Evolutionary conservation across 2,888 invertebrate species (phyloP).

Genomic region (Abrostola tripartita): DNA sequence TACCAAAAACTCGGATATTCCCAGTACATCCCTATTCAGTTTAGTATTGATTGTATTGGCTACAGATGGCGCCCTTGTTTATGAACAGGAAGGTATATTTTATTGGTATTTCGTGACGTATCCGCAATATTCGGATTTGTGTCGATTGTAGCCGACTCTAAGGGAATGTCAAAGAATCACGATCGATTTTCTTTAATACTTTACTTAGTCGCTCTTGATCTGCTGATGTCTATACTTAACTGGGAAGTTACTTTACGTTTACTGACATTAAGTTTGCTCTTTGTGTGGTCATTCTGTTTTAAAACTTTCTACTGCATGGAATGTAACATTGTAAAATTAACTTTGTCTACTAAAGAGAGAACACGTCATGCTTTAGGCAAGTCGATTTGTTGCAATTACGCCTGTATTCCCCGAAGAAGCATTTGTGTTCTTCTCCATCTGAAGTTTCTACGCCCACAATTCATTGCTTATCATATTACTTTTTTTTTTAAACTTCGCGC

Average conservation of each 20-base stretch:
- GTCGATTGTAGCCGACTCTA: constrained; percentile 63
- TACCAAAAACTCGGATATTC: constrained; percentile 3
- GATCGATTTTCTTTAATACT: constrained; percentile 51
- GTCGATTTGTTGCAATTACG: too few relatives aligned
- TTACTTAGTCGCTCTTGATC: constrained; percentile 36
- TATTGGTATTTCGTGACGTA: constrained; percentile 78
- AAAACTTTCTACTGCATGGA: background rate
- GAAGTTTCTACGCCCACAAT: too few relatives aligned
- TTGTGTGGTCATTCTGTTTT: background rate
- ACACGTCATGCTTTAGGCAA: too few relatives aligned
- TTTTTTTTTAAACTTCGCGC: too few relatives aligned
- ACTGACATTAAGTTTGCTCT: background rate
- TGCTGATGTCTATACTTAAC: constrained; percentile 5
- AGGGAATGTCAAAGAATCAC: constrained; percentile 57
- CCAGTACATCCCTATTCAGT: constrained; percentile 51
- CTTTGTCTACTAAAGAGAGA: too few relatives aligned
- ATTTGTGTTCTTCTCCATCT: too few relatives aligned
- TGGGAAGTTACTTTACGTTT: background rate
- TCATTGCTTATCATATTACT: too few relatives aligned
- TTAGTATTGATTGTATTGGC: constrained; percentile 66
- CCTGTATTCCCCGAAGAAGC: too few relatives aligned
- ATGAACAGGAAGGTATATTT: constrained; percentile 73
- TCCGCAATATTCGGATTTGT: constrained; percentile 69
- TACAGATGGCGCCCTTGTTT: constrained; percentile 73
- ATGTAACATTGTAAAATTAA: too few relatives aligned